phyloP scores from a whole-genome alignment of 2,113 vertebrate species.

The Lota lota region DNA sequence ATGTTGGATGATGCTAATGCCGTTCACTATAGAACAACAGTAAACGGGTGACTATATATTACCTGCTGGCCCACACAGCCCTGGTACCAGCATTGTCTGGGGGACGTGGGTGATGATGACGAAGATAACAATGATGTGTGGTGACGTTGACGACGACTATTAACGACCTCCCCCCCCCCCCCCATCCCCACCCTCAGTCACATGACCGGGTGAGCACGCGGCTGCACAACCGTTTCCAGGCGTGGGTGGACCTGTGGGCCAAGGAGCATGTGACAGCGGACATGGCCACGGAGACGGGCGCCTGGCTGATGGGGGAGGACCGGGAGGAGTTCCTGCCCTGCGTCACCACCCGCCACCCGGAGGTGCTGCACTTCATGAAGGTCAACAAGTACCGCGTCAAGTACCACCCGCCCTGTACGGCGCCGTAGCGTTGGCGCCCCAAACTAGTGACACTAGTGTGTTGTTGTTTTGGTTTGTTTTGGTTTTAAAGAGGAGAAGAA shows the following conservation, averaged over 20 bases:
- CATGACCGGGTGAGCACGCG: slow-evolving; percentile 93
- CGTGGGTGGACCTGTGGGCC: slow-evolving; percentile 91
- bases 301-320: slow-evolving; percentile 96
- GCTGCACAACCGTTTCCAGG: slow-evolving; percentile 93
- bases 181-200: slow-evolving; percentile 71
- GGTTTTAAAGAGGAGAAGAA: no score
- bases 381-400: slow-evolving; percentile 98
- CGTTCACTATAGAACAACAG: no score
- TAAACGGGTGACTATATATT: no score
- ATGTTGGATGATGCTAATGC: no score
- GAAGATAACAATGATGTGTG: no score
- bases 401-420: slow-evolving; percentile 69
- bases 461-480: no score
- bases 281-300: slow-evolving; percentile 85
- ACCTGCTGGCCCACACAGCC: no score
- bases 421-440: slow-evolving; percentile 63
- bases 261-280: slow-evolving; percentile 89
- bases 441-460: background rate
- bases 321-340: slow-evolving; percentile 91
- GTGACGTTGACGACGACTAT: no score
- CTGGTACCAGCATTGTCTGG: no score
- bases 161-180: no score
- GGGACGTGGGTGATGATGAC: no score
- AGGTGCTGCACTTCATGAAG: slow-evolving; percentile 91
- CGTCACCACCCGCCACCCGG: slow-evolving; percentile 85